Evolutionary conservation across 1,140 invertebrate species (phyloP).

Genomic region (Argopecten irradians): DNA sequence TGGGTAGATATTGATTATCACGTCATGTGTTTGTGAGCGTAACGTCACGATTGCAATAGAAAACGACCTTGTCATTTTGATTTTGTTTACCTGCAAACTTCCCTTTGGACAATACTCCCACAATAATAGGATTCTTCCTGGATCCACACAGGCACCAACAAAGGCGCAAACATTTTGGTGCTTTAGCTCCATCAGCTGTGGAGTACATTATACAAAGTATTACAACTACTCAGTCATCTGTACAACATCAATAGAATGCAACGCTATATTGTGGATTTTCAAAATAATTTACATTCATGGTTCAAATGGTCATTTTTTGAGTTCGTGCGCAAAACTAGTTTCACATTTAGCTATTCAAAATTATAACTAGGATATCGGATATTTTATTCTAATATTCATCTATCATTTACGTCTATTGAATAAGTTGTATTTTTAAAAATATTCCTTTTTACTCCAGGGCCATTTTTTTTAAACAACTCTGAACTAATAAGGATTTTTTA

Average conservation of each 20-base stretch:
- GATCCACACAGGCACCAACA: conserved; percentile 95
- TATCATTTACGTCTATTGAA: too few species aligned
- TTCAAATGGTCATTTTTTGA: neutral
- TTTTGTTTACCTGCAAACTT: conserved; percentile 82
- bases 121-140: conserved; percentile 83
- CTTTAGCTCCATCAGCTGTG: conserved; percentile 79
- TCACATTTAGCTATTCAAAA: too few species aligned
- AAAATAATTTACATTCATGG: neutral
- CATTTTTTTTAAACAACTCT: too few species aligned
- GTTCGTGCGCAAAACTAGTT: neutral
- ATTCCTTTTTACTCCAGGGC: too few species aligned
- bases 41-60: too few species aligned
- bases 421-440: too few species aligned
- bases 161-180: conserved; percentile 96
- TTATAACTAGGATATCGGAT: too few species aligned
- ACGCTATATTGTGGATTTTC: neutral
- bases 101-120: conserved; percentile 97
- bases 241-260: neutral
- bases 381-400: too few species aligned
- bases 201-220: conserved; percentile 10
- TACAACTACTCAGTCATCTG: too few species aligned
- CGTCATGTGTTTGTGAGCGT: too few species aligned
- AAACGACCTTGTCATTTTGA: neutral
- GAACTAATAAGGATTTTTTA: too few species aligned
- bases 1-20: too few species aligned